phyloP scores from a whole-genome alignment of 2,797 vertebrate species.

The Hemitrygon akajei region DNA sequence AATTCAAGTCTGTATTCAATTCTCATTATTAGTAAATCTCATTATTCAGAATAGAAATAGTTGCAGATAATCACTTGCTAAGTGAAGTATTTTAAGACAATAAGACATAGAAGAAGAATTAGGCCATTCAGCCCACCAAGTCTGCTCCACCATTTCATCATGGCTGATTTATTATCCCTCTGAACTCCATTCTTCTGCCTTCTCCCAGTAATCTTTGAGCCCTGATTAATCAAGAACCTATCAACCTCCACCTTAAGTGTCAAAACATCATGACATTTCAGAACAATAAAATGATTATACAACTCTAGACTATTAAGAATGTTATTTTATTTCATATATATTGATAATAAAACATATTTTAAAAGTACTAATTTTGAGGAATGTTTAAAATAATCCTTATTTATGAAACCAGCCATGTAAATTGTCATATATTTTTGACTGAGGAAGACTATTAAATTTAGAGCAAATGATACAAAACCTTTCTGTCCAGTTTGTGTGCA shows the following conservation, averaged over 20 bases:
- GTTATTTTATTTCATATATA: neutral
- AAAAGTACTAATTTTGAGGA: neutral
- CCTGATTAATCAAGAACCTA: no score
- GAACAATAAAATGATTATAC: no score
- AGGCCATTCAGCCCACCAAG: no score
- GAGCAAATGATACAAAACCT: constrained; percentile 74
- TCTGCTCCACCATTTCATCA: no score
- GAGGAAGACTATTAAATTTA: constrained; percentile 53
- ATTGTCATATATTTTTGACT: constrained; percentile 55
- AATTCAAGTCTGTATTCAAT: neutral
- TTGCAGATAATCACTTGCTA: neutral
- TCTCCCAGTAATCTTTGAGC: no score
- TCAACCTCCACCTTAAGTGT: neutral
- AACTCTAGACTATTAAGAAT: no score
- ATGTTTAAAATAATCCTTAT: constrained; percentile 2
- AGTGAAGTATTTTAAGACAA: neutral
- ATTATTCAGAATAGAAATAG: neutral
- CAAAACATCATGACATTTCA: neutral
- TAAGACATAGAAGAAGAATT: no score
- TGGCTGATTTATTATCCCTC: no score
- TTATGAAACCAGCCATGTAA: constrained; percentile 62
- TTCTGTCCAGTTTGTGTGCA: constrained; percentile 69
- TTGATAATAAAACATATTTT: neutral
- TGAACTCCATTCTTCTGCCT: no score
- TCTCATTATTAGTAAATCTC: neutral